Evolutionary conservation across 2,888 invertebrate genomes (phyloP).

Genomic region (Iselma pallidipennis): DNA sequence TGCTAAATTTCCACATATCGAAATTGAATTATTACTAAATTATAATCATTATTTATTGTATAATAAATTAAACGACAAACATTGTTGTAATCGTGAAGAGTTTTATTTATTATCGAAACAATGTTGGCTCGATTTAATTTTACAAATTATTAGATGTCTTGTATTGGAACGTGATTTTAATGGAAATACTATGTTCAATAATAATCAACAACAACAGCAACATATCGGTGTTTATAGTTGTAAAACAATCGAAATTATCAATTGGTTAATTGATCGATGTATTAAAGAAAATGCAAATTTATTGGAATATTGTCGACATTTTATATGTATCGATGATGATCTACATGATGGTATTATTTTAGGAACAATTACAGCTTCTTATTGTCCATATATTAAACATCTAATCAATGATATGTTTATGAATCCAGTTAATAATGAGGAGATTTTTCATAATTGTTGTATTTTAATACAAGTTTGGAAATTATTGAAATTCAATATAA

Average conservation of each 20-base stretch:
- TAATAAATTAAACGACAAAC: slow-evolving; percentile 24
- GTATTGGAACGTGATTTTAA: not conserved
- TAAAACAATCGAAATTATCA: not conserved
- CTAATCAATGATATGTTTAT: slow-evolving; percentile 57
- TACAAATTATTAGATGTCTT: slow-evolving; percentile 62
- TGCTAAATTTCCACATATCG: slow-evolving; percentile 52
- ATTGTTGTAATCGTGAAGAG: slow-evolving; percentile 11
- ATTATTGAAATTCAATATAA: slow-evolving; percentile 61
- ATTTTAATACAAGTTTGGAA: slow-evolving; percentile 57
- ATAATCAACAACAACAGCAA: too few relatives aligned
- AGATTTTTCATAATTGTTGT: slow-evolving; percentile 62
- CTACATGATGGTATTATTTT: slow-evolving; percentile 62
- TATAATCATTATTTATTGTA: slow-evolving; percentile 52
- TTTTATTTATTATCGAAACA: slow-evolving; percentile 50
- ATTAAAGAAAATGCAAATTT: slow-evolving; percentile 47
- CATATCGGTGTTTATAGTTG: not conserved
- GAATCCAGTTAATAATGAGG: slow-evolving; percentile 48
- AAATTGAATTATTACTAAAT: slow-evolving; percentile 51
- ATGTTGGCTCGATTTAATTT: slow-evolving; percentile 65
- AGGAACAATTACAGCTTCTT: slow-evolving; percentile 59
- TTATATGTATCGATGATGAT: slow-evolving; percentile 58
- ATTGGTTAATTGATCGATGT: slow-evolving; percentile 52
- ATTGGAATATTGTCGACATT: slow-evolving; percentile 34
- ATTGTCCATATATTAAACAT: slow-evolving; percentile 62
- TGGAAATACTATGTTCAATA: too few relatives aligned